Evolutionary conservation across 2,113 vertebrate genomes (phyloP).

Genomic region (Solenodon paradoxus): DNA sequence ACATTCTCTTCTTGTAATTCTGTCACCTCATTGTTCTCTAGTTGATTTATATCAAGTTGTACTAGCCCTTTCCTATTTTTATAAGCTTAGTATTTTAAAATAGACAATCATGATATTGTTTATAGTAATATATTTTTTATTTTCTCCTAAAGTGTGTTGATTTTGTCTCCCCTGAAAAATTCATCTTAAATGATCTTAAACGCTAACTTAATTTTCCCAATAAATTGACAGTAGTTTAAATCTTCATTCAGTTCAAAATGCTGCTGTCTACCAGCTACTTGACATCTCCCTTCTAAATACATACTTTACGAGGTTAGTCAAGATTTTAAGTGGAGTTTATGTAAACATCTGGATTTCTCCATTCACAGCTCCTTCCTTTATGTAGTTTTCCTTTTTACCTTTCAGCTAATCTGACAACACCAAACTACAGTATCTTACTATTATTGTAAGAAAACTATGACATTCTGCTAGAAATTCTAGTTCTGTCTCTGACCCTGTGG

Average conservation of each 20-base stretch:
- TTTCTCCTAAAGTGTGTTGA: not conserved
- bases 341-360: not conserved
- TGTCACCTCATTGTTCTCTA: not conserved
- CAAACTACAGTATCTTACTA: not conserved
- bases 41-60: not conserved
- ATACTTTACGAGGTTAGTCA: not conserved
- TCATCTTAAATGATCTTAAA: not conserved
- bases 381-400: not conserved
- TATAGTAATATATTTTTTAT: not conserved
- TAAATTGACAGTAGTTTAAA: not conserved
- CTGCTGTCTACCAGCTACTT: not conserved
- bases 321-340: not conserved
- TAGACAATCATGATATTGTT: not conserved
- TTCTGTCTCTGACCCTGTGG: not conserved
- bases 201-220: not conserved
- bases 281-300: not conserved
- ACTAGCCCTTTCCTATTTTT: not conserved
- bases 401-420: not conserved
- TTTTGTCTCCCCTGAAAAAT: not conserved
- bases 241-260: not conserved
- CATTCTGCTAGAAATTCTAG: not conserved
- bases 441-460: not conserved
- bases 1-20: not conserved
- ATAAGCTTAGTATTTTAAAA: not conserved
- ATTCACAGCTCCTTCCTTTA: not conserved